A percentile compares a stretch with the other conserved stretches of the same genome.
These are phyloP conservation scores for Hephaestus fuliginosus DNA, from an alignment of 2,797 vertebrate species.

Conservation along the genomic window DNA sequence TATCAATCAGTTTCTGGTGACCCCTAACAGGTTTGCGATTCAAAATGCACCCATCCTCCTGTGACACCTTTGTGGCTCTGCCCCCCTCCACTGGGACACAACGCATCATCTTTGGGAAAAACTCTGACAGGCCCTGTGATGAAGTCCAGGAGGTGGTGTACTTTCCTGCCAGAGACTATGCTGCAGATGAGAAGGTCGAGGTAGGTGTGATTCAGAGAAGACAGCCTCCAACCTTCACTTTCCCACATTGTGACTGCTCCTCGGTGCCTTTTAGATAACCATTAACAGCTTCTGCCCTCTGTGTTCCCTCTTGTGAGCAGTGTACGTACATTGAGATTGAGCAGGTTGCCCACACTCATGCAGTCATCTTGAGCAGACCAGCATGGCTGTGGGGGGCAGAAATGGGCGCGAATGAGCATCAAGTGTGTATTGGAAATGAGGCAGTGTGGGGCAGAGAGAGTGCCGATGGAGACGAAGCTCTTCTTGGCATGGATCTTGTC, in stretches of 20 bases:
- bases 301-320: conserved; percentile 74
- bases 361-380: conserved; percentile 94
- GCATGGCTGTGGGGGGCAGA: conserved; percentile 99
- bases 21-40: background rate
- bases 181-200: conserved; percentile 86
- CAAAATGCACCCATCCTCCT: conserved; percentile 87
- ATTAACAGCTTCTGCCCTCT: conserved; percentile 16
- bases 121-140: conserved; percentile 94
- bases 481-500: conserved; percentile 97
- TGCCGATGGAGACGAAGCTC: conserved; percentile 87
- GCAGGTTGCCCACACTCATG: conserved; percentile 88
- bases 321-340: conserved; percentile 94
- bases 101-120: conserved; percentile 94
- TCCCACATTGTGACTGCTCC: conserved; percentile 15
- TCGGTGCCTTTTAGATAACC: conserved; percentile 10
- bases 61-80: conserved; percentile 96
- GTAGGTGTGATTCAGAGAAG: conserved; percentile 72
- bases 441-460: conserved; percentile 96
- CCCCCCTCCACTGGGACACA: conserved; percentile 89
- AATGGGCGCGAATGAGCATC: conserved; percentile 97
- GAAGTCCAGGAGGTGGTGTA: conserved; percentile 96
- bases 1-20: background rate
- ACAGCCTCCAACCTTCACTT: conserved; percentile 15
- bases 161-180: conserved; percentile 84
- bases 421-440: conserved; percentile 97